phyloP scores from a whole-genome alignment of 2,113 vertebrate species.

The Dascyllus trimaculatus region DNA sequence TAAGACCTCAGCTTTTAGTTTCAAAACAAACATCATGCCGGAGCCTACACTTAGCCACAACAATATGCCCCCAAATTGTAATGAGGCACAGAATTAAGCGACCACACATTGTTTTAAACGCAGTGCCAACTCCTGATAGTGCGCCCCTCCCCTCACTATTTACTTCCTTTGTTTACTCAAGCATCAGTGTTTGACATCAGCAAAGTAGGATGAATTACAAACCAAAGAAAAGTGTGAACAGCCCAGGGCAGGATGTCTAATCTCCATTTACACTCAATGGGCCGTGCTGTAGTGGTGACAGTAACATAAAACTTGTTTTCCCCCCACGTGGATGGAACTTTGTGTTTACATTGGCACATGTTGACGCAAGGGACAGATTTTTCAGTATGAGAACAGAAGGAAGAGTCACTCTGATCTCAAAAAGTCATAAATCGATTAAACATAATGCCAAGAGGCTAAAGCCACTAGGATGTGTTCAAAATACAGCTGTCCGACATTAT shows the following conservation, averaged over 20 bases:
- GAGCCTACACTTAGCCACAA: conserved; percentile 61
- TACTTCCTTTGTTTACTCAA: conserved; percentile 75
- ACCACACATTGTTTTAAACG: conserved; percentile 64
- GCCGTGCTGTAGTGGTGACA: conserved; percentile 41
- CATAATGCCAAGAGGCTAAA: conserved; percentile 17
- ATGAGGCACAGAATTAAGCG: conserved; percentile 56
- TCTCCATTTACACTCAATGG: conserved; percentile 76
- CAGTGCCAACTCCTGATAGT: conserved; percentile 61
- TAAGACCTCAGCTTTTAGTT: conserved; percentile 59
- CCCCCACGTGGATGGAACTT: conserved; percentile 42
- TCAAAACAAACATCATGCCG: conserved; percentile 70
- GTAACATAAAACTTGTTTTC: conserved; percentile 65
- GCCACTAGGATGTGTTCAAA: not conserved
- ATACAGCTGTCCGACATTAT: not conserved
- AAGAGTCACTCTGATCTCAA: conserved; percentile 27
- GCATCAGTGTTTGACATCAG: conserved; percentile 68
- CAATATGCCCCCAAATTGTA: conserved; percentile 59
- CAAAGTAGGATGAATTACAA: conserved; percentile 72
- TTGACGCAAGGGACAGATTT: conserved; percentile 44
- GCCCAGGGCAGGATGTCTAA: conserved; percentile 62
- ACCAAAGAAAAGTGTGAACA: conserved; percentile 73
- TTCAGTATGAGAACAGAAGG: conserved; percentile 36
- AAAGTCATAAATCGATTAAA: conserved; percentile 13
- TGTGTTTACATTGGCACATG: conserved; percentile 64
- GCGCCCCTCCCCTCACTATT: conserved; percentile 35